Conservation (phyloP, 92 coral and sea anemone genomes). For the Parazoanthus swiftii region DNA sequence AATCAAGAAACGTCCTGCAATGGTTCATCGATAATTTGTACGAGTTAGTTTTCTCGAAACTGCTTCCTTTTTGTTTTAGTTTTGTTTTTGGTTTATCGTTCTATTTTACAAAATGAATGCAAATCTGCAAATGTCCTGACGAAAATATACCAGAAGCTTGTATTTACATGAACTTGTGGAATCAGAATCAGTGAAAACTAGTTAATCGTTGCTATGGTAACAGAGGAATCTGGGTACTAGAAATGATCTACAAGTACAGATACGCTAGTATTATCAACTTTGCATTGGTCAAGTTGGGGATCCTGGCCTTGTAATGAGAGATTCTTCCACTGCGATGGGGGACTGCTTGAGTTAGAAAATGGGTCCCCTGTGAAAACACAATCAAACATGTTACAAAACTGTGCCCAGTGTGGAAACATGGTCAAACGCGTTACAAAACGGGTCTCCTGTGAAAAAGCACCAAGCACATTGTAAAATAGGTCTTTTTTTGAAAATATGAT, state of each 20-base stretch:
- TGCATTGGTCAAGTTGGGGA: conserved; percentile 73
- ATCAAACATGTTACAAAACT: too few relatives aligned
- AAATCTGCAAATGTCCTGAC: conserved; percentile 6
- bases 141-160: background rate
- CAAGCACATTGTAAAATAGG: background rate
- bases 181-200: background rate
- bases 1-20: background rate
- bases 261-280: conserved; percentile 91
- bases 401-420: background rate
- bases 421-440: background rate
- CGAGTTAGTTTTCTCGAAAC: background rate
- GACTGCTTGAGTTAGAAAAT: conserved; percentile 20
- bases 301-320: conserved; percentile 78
- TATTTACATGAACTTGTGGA: conserved; percentile 30
- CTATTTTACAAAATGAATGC: conserved; percentile 41
- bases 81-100: conserved; percentile 9
- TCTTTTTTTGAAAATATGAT: background rate
- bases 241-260: conserved; percentile 98
- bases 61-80: background rate
- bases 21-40: background rate
- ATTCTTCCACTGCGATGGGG: conserved; percentile 82
- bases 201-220: background rate
- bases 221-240: conserved; percentile 39
- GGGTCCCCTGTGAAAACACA: background rate
- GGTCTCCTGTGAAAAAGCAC: too few relatives aligned